phyloP scores from a whole-genome alignment of 1,140 invertebrate genomes.

The Lucilia sericata region DNA sequence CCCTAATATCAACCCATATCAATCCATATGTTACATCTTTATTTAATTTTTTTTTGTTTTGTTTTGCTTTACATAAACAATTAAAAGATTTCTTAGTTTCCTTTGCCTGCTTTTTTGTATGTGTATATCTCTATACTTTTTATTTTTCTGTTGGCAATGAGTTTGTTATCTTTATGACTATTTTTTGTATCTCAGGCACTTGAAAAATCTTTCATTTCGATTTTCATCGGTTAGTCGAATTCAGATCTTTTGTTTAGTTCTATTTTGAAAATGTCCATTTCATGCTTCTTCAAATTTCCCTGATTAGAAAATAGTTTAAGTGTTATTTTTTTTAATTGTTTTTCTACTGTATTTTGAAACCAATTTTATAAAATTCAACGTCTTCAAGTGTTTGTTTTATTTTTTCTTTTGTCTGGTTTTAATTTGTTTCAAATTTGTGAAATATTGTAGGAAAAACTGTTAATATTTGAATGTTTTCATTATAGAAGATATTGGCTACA shows the following conservation, averaged over 20 bases:
- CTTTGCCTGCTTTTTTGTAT: neutral
- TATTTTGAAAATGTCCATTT: slow-evolving; percentile 32
- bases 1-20: slow-evolving; percentile 34
- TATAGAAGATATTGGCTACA: slow-evolving; percentile 7
- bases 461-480: slow-evolving; percentile 23
- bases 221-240: neutral
- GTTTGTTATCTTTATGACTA: slow-evolving; percentile 36
- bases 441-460: neutral
- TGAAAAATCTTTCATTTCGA: slow-evolving; percentile 28
- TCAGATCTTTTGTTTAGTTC: neutral
- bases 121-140: neutral
- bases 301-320: slow-evolving; percentile 14
- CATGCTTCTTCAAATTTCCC: slow-evolving; percentile 26
- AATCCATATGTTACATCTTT: slow-evolving; percentile 27
- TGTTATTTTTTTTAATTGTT: slow-evolving; percentile 8
- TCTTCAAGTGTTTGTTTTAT: neutral
- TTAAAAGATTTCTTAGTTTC: neutral
- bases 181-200: slow-evolving; percentile 32
- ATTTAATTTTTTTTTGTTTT: too few relatives aligned
- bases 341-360: slow-evolving; percentile 26
- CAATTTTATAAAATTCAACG: neutral
- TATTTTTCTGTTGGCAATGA: neutral
- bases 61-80: neutral
- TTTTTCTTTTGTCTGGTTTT: neutral
- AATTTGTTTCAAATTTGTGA: slow-evolving; percentile 36